Conservation (phyloP, 2,113 vertebrate genomes). For the Gopherus flavomarginatus region DNA sequence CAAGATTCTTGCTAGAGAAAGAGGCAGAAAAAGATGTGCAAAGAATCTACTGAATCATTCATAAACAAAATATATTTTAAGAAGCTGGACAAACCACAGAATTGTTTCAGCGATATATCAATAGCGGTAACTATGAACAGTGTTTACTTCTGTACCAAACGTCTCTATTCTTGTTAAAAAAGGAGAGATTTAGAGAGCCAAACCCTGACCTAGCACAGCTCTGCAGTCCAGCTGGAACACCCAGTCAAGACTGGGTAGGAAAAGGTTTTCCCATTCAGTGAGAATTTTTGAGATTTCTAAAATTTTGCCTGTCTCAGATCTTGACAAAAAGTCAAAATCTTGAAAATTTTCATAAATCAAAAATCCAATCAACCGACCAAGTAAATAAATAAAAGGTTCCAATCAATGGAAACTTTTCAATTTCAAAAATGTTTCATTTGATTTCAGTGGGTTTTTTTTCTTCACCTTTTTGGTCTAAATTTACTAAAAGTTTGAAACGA, state of each 20-base stretch:
- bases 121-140: neutral
- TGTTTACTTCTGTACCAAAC: neutral
- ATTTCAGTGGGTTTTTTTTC: neutral
- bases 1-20: constrained; percentile 22
- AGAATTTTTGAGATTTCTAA: neutral
- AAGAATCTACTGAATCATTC: constrained; percentile 3
- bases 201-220: neutral
- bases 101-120: constrained; percentile 25
- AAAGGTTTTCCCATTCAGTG: neutral
- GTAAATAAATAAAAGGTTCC: neutral
- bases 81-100: constrained; percentile 24
- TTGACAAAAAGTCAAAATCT: neutral
- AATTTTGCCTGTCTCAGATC: neutral
- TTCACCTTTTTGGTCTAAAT: neutral
- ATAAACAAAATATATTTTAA: constrained; percentile 12
- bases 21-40: neutral
- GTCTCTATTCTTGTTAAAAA: constrained; percentile 4
- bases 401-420: neutral
- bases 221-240: neutral
- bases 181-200: neutral
- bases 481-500: neutral
- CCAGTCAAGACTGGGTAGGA: neutral
- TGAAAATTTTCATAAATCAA: neutral
- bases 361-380: neutral
- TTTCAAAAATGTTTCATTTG: neutral